These are phyloP conservation scores for Mus spicilegus DNA, from an alignment of 2,113 vertebrate genomes.

Conservation along the genomic window DNA sequence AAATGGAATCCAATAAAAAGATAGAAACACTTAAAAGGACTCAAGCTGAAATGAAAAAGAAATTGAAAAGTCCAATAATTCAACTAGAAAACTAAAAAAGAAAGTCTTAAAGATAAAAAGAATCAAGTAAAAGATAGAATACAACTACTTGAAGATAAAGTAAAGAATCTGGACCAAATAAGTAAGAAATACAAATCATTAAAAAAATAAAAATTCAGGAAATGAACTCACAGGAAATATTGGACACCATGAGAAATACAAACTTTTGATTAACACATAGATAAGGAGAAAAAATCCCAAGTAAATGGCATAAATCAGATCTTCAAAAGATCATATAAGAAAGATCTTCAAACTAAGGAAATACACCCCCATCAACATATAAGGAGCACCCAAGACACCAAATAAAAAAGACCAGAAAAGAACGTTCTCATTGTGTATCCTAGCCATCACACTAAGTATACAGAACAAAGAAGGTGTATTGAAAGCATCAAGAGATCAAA, in stretches of 20 bases:
- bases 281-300: neutral
- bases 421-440: neutral
- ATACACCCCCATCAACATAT: neutral
- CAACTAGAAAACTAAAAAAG: neutral
- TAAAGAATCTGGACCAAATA: neutral
- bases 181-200: neutral
- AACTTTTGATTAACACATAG: neutral
- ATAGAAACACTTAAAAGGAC: neutral
- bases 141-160: neutral
- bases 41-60: neutral
- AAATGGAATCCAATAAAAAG: neutral
- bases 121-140: neutral
- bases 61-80: neutral
- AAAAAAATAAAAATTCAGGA: neutral
- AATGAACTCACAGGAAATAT: neutral
- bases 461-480: neutral
- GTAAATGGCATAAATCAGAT: neutral
- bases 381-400: neutral
- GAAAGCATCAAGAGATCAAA: neutral
- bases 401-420: neutral
- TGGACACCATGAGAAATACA: neutral
- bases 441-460: neutral
- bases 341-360: neutral
- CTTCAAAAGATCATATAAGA: neutral
- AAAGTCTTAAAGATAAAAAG: neutral